Conservation (phyloP, 2,888 invertebrate genomes). For the Cheilosia vulpina region DNA sequence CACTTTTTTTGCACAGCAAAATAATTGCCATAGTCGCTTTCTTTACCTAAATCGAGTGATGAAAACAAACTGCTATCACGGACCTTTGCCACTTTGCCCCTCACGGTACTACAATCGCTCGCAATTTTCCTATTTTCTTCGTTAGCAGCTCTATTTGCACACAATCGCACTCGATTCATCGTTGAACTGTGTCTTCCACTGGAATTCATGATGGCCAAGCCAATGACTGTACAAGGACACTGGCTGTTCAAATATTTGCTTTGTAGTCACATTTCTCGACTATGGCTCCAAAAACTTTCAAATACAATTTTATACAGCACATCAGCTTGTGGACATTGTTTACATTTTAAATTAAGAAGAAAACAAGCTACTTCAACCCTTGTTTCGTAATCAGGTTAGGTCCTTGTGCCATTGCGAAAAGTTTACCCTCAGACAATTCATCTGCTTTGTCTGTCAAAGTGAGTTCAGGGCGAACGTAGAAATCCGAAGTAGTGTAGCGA, state of each 20-base stretch:
- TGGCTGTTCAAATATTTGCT: not conserved
- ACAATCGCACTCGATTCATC: too few relatives aligned
- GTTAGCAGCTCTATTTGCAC: too few relatives aligned
- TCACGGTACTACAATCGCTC: too few relatives aligned
- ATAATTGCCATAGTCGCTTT: too few relatives aligned
- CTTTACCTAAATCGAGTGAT: too few relatives aligned
- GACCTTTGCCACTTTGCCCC: too few relatives aligned
- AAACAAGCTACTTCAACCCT: conserved; percentile 11
- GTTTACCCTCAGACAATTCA: conserved; percentile 48
- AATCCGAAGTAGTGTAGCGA: not conserved
- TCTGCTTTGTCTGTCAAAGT: conserved; percentile 38
- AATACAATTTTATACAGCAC: conserved; percentile 45
- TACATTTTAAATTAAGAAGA: conserved; percentile 54
- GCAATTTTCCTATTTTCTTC: too few relatives aligned
- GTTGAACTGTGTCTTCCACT: too few relatives aligned
- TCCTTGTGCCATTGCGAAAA: conserved; percentile 52
- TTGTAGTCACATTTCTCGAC: conserved; percentile 19
- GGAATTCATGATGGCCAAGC: too few relatives aligned
- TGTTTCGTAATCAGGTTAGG: conserved; percentile 37
- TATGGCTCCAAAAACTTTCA: conserved; percentile 38
- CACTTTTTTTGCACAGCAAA: too few relatives aligned
- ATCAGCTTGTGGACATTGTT: conserved; percentile 44
- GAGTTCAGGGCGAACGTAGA: conserved; percentile 7
- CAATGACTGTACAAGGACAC: conserved; percentile 1
- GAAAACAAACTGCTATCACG: too few relatives aligned